A percentile compares a stretch with the other conserved stretches of the same genome.
Evolutionary conservation across 2,113 vertebrate species (phyloP).

Genomic region (Heterotis niloticus): DNA sequence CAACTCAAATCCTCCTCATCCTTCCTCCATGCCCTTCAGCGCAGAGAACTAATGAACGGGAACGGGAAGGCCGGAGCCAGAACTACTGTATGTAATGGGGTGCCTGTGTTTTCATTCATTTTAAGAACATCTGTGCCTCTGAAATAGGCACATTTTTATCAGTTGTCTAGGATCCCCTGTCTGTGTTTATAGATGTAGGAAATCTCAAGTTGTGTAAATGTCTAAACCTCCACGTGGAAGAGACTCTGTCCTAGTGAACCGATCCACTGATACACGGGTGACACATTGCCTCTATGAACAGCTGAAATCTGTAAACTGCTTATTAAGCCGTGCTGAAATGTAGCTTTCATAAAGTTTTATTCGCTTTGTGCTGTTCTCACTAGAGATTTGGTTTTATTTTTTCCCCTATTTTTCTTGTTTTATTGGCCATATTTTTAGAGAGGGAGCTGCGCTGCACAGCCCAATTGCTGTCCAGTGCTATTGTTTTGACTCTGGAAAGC

Average conservation of each 20-base stretch:
- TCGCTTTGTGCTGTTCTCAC: background rate
- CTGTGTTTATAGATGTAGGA: background rate
- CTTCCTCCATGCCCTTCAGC: no score
- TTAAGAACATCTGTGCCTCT: no score
- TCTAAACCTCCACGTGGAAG: background rate
- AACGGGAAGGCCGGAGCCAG: no score
- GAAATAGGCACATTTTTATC: background rate
- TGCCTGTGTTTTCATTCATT: no score
- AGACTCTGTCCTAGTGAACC: no score
- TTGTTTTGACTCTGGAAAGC: background rate
- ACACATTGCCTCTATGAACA: background rate
- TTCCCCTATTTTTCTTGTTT: background rate
- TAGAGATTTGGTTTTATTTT: background rate
- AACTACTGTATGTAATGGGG: no score
- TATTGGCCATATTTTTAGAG: conserved; percentile 2
- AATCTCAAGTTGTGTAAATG: conserved; percentile 3
- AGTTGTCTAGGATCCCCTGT: background rate
- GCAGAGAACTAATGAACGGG: no score
- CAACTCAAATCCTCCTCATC: no score
- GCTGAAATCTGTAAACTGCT: conserved; percentile 10
- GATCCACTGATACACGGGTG: background rate
- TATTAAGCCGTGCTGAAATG: background rate
- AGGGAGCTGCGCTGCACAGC: no score
- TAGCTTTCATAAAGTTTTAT: conserved; percentile 15
- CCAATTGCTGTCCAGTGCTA: background rate